Evolutionary conservation across 2,888 invertebrate genomes (phyloP).

Genomic region (Drosophila kanekoi): DNA sequence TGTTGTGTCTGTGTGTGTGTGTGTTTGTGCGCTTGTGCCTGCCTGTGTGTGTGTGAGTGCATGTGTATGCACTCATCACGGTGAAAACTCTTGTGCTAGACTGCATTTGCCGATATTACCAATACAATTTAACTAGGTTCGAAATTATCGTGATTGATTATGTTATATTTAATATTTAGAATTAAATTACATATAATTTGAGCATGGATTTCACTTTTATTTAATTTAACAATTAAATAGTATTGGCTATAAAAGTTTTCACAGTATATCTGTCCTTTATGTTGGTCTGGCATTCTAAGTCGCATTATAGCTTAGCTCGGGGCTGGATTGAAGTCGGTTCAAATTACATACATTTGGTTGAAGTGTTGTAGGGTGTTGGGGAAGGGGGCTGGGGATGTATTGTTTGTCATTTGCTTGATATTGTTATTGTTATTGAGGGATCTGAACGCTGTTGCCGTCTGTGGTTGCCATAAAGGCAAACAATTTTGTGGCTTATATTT

Average conservation of each 20-base stretch:
- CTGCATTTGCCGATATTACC: background rate
- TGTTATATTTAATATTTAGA: no score
- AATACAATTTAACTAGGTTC: background rate
- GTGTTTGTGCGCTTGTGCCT: slow-evolving; percentile 23
- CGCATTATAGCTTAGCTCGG: slow-evolving; percentile 34
- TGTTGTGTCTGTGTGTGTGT: slow-evolving; percentile 13
- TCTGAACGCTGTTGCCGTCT: slow-evolving; percentile 50
- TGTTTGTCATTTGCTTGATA: slow-evolving; percentile 10
- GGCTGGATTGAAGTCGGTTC: slow-evolving; percentile 66
- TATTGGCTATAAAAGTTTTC: slow-evolving; percentile 1
- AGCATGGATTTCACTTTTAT: slow-evolving; percentile 6
- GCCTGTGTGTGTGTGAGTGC: slow-evolving; percentile 27
- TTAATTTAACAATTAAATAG: background rate
- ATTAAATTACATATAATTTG: background rate
- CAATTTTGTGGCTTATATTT: slow-evolving; percentile 39
- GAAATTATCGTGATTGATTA: background rate
- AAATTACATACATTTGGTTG: slow-evolving; percentile 52
- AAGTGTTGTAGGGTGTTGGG: background rate
- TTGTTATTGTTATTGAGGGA: slow-evolving; percentile 23
- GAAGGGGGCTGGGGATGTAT: background rate
- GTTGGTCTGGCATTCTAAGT: slow-evolving; percentile 14
- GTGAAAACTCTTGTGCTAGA: slow-evolving; percentile 22
- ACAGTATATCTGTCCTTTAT: slow-evolving; percentile 19
- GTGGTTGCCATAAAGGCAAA: slow-evolving; percentile 59
- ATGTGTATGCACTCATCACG: slow-evolving; percentile 24